A percentile compares a stretch with the other conserved stretches of the same genome.
Conservation (phyloP, 2,797 vertebrate genomes). For the Cyprinella venusta region DNA sequence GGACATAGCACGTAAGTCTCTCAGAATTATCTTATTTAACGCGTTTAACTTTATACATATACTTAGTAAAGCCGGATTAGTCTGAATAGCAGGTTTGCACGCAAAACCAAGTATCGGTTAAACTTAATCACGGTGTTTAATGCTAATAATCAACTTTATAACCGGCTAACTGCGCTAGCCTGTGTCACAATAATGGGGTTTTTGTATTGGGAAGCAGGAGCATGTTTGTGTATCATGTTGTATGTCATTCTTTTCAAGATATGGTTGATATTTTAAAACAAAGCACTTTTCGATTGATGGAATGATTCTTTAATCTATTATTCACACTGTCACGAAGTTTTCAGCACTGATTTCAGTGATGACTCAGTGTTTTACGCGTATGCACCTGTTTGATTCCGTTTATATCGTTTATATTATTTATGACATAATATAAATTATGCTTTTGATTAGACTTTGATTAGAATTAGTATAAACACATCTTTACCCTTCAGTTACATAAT, state of each 20-base stretch:
- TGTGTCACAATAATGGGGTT: conserved; percentile 16
- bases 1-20: conserved; percentile 33
- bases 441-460: not conserved
- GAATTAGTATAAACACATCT: not conserved
- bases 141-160: conserved; percentile 39
- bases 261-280: not conserved
- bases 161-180: conserved; percentile 33
- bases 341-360: conserved; percentile 21
- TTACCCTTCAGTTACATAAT: not conserved
- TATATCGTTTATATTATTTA: not conserved
- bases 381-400: conserved; percentile 35
- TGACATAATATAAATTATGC: not conserved
- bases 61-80: not conserved
- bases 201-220: conserved; percentile 20
- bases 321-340: not conserved
- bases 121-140: conserved; percentile 11
- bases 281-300: not conserved
- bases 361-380: not conserved
- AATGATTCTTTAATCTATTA: not conserved
- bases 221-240: not conserved
- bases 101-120: not conserved
- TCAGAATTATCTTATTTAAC: not conserved
- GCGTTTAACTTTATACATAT: not conserved
- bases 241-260: not conserved
- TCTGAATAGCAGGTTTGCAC: not conserved